Percentiles rank a stretch among this genome's conserved stretches.
These are phyloP conservation scores for Macrobrachium rosenbergii DNA, from an alignment of 1,140 invertebrate genomes.

Conservation along the genomic window DNA sequence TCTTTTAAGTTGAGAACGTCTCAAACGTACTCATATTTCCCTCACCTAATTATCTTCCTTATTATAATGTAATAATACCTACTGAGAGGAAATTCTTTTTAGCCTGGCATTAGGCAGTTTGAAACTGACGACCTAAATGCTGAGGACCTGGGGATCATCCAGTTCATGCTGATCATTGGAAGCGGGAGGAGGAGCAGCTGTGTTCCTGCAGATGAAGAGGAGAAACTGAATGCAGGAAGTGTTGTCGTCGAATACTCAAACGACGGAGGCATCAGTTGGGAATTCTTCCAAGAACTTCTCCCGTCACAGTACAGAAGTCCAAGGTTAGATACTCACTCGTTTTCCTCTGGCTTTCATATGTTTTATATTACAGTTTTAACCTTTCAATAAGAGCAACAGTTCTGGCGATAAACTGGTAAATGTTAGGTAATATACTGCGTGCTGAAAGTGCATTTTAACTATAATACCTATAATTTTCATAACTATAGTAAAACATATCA, in stretches of 20 bases:
- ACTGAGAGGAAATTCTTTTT: background rate
- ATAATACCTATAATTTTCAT: no score
- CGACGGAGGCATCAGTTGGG: slow-evolving; percentile 61
- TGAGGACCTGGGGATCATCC: slow-evolving; percentile 44
- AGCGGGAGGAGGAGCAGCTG: slow-evolving; percentile 23
- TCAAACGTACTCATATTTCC: background rate
- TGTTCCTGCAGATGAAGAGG: slow-evolving; percentile 19
- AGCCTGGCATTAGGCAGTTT: slow-evolving; percentile 59
- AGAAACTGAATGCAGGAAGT: slow-evolving; percentile 39
- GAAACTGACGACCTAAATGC: slow-evolving; percentile 64
- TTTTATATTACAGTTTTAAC: no score
- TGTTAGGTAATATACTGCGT: no score
- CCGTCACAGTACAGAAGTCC: slow-evolving; percentile 50
- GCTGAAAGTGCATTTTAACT: no score
- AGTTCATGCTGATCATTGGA: slow-evolving; percentile 54
- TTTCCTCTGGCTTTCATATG: no score
- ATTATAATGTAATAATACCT: background rate
- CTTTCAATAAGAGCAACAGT: no score
- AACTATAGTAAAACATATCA: no score
- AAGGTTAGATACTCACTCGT: slow-evolving; percentile 28
- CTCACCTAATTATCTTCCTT: no score
- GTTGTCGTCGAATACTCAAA: slow-evolving; percentile 65
- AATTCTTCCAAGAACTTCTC: slow-evolving; percentile 59
- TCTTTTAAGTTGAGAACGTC: no score
- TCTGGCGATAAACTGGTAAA: no score